These are phyloP conservation scores for Hestina assimilis DNA, from an alignment of 1,140 invertebrate species.

Conservation along the genomic window DNA sequence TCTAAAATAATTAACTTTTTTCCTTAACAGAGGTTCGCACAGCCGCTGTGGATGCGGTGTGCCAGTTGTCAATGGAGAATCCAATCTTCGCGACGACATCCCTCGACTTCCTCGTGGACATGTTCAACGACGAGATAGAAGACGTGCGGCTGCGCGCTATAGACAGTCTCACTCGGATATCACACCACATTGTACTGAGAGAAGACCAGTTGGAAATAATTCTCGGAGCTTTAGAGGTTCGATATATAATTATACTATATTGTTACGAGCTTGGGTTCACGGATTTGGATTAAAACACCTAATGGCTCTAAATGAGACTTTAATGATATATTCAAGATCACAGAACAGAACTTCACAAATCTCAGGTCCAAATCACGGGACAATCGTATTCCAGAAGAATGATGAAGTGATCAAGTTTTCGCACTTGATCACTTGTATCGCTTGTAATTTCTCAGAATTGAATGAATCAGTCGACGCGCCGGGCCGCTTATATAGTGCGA, in stretches of 20 bases:
- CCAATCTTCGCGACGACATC: conserved; percentile 91
- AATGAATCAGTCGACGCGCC: no score
- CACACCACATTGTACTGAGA: conserved; percentile 90
- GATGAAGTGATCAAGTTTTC: no score
- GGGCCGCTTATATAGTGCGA: no score
- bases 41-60: conserved; percentile 96
- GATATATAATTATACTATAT: not conserved
- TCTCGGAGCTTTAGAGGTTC: conserved; percentile 90
- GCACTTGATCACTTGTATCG: no score
- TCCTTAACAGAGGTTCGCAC: conserved; percentile 90
- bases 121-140: conserved; percentile 99
- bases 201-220: conserved; percentile 99
- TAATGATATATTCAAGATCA: no score
- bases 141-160: conserved; percentile 96
- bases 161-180: conserved; percentile 93
- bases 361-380: no score
- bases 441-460: no score
- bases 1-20: not conserved
- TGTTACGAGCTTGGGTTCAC: no score
- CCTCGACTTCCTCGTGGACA: conserved; percentile 98
- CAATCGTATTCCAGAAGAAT: no score
- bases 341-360: no score
- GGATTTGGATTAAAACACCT: no score
- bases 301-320: no score
- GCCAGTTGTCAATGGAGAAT: conserved; percentile 91